phyloP scores from a whole-genome alignment of 2,888 invertebrate species.

The Galerucella calmariensis region DNA sequence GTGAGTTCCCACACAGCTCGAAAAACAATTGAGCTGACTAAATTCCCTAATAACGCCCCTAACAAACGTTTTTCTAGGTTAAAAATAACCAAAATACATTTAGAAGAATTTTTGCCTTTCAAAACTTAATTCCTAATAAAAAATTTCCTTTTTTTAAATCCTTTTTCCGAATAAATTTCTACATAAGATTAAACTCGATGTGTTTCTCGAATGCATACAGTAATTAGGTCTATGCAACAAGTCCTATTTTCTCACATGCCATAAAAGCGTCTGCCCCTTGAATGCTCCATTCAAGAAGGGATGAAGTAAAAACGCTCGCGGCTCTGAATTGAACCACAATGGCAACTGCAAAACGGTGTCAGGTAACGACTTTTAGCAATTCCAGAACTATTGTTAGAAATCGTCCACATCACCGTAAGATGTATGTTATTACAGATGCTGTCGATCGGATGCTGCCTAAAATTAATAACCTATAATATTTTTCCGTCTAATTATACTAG shows the following conservation, averaged over 20 bases:
- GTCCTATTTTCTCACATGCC: conserved; percentile 28
- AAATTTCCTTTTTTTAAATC: too few species aligned
- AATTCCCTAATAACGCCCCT: too few species aligned
- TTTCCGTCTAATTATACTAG: too few species aligned
- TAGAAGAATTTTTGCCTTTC: too few species aligned
- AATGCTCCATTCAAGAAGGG: conserved; percentile 27
- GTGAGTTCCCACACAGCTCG: too few species aligned
- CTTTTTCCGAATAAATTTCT: too few species aligned
- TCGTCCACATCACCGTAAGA: background rate
- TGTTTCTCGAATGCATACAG: background rate
- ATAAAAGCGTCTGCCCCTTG: conserved; percentile 28
- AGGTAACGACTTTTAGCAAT: conserved; percentile 14
- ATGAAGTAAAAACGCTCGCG: conserved; percentile 1
- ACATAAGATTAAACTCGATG: too few species aligned
- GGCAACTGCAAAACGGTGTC: background rate
- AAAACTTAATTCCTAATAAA: too few species aligned
- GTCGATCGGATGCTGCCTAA: background rate
- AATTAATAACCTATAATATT: background rate
- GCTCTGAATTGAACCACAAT: conserved; percentile 6
- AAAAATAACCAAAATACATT: too few species aligned
- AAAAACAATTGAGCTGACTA: too few species aligned
- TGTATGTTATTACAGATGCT: background rate
- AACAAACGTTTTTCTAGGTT: too few species aligned
- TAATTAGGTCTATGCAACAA: conserved; percentile 33
- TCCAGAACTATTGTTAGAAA: background rate